phyloP scores from a whole-genome alignment of 2,113 vertebrate species.

The Procapra przewalskii region DNA sequence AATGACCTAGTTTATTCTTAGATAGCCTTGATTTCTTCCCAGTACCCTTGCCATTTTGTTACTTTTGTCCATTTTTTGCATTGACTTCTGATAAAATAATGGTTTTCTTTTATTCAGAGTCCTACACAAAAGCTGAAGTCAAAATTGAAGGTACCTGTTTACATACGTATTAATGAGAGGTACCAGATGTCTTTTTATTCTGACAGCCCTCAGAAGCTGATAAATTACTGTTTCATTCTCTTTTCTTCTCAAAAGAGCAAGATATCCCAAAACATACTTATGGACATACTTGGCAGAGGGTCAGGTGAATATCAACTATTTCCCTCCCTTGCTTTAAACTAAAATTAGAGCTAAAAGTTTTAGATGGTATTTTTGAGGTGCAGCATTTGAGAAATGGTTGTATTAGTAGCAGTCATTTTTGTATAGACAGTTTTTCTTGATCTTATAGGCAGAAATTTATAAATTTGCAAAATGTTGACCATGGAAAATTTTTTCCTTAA shows the following conservation, averaged over 20 bases:
- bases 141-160: conserved; percentile 4
- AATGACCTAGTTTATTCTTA: conserved; percentile 66
- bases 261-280: background rate
- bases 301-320: conserved; percentile 3
- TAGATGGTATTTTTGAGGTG: background rate
- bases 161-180: background rate
- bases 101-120: conserved; percentile 28
- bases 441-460: background rate
- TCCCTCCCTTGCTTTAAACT: conserved; percentile 1
- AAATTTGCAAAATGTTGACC: background rate
- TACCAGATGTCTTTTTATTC: background rate
- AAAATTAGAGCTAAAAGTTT: conserved; percentile 9
- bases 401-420: background rate
- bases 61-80: conserved; percentile 33
- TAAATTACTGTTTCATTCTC: background rate
- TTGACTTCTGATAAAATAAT: conserved; percentile 32
- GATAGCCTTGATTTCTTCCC: conserved; percentile 50
- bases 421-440: background rate
- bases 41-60: conserved; percentile 14
- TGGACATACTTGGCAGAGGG: background rate
- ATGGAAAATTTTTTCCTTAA: background rate
- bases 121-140: background rate
- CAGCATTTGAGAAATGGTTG: background rate
- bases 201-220: background rate
- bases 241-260: conserved; percentile 4